Evolutionary conservation across 2,888 invertebrate species (phyloP).

Genomic region (Lasioglossum figueresi): DNA sequence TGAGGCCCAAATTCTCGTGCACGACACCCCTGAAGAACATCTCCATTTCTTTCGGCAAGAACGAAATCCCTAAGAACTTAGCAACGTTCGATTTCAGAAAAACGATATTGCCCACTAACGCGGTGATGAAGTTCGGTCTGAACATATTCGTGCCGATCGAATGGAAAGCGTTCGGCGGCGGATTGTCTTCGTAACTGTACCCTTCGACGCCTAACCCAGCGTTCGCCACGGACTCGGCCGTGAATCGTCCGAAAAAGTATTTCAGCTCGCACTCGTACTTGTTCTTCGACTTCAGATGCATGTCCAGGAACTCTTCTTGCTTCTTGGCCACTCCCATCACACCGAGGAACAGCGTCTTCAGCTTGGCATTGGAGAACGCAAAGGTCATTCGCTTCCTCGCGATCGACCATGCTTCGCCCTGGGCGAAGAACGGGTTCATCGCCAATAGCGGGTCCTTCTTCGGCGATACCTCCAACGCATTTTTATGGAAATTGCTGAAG

Average conservation of each 20-base stretch:
- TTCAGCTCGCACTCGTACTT: conserved; percentile 68
- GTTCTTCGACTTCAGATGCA: conserved; percentile 2
- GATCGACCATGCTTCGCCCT: conserved; percentile 70
- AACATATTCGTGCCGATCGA: conserved; percentile 57
- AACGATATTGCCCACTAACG: background rate
- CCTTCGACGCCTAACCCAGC: conserved; percentile 74
- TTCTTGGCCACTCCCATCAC: conserved; percentile 66
- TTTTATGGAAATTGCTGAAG: conserved; percentile 73
- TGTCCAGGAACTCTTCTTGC: conserved; percentile 61
- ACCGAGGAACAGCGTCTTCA: conserved; percentile 71
- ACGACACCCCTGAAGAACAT: conserved; percentile 71
- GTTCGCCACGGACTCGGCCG: conserved; percentile 73
- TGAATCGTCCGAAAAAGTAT: conserved; percentile 66
- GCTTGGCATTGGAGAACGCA: conserved; percentile 65
- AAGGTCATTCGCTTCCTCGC: conserved; percentile 54
- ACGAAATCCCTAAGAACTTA: conserved; percentile 35
- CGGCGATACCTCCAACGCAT: conserved; percentile 50
- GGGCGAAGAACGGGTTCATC: conserved; percentile 74
- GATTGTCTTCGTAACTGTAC: conserved; percentile 68
- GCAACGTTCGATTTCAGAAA: conserved; percentile 63
- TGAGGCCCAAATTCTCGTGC: conserved; percentile 62
- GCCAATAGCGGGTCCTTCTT: conserved; percentile 69
- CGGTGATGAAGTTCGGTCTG: conserved; percentile 59
- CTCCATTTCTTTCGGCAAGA: conserved; percentile 65
- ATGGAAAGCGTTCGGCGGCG: conserved; percentile 50